Base-by-base conservation (phyloP, 2,113 vertebrate species). In the Riparia riparia region DNA sequence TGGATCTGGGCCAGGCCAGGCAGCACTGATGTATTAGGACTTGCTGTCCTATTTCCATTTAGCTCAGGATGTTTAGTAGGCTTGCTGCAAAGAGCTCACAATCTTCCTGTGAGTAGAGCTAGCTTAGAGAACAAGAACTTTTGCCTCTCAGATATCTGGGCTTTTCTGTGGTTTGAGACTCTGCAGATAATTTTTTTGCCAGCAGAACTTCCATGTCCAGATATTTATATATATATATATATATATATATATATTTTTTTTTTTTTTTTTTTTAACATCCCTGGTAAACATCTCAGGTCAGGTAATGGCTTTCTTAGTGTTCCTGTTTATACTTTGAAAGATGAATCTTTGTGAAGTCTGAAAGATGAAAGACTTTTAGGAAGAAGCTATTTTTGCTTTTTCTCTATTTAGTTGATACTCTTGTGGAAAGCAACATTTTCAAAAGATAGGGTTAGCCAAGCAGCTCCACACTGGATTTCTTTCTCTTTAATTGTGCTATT, bases 321-420 rank as follows among this genome's bases (percentile, higher is more conserved):
- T 89, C 8, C 32, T 61, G 10, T 53, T 93, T 63, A n/a, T 70
- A 42, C 42, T 86, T 93, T 56, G 39, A 32, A 89, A n/a, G n/a
- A n/a, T n/a, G n/a, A n/a, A n/a, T n/a, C n/a, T n/a, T n/a, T n/a
- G n/a, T n/a, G n/a, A n/a, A 63, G 26, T 78, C 58, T 89, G 34
- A 42, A 89, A 86, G 76, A 92, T 73, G 17, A 90, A 95, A 83
- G 58, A 37, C 56, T 80, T 82, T 64, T 29, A 41, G 53, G 26
- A 71, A 63, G 24, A 64, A 42, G 41, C 34, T 79, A 6, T 34
- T 82, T 88, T 22, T 73, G 7, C 2, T 39, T 57, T 87, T 56
- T 76, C 3, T 0, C 20, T 53, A 4, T 73, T 76, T 79, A 69
- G 37, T 53, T 82, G 24, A 45, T 80, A 45, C 26, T 70, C 32